phyloP scores from a whole-genome alignment of 2,113 vertebrate species.

The Amia ocellicauda region DNA sequence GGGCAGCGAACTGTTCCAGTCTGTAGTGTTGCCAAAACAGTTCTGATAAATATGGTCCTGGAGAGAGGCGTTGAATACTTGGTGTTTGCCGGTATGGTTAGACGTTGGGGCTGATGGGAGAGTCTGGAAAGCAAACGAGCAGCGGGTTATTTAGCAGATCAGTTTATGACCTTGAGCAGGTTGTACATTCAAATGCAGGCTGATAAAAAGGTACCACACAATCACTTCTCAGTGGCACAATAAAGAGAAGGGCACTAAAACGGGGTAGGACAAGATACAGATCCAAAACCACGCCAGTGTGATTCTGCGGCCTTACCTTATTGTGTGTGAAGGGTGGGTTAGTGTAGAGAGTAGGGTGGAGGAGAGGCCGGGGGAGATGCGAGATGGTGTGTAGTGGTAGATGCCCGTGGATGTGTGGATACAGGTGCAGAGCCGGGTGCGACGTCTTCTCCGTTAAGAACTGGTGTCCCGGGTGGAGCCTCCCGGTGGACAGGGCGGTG shows the following conservation, averaged over 20 bases:
- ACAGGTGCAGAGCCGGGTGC: constrained; percentile 92
- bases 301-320: constrained; percentile 74
- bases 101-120: constrained; percentile 80
- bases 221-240: too few relatives aligned
- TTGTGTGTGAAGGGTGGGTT: constrained; percentile 89
- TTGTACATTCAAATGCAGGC: too few relatives aligned
- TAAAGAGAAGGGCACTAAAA: too few relatives aligned
- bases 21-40: constrained; percentile 83
- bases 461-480: constrained; percentile 82
- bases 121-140: constrained; percentile 62
- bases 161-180: too few relatives aligned
- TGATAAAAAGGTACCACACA: too few relatives aligned
- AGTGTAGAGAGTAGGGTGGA: constrained; percentile 89
- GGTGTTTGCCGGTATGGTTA: constrained; percentile 87
- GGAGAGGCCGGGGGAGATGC: constrained; percentile 82
- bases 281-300: too few relatives aligned
- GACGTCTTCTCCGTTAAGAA: constrained; percentile 87
- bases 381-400: constrained; percentile 87
- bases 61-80: constrained; percentile 85
- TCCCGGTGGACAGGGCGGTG: constrained; percentile 69
- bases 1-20: constrained; percentile 87
- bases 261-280: too few relatives aligned
- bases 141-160: too few relatives aligned
- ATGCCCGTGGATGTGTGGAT: constrained; percentile 97
- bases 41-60: constrained; percentile 94